Conservation (phyloP, 2,797 vertebrate genomes). For the Characodon lateralis region DNA sequence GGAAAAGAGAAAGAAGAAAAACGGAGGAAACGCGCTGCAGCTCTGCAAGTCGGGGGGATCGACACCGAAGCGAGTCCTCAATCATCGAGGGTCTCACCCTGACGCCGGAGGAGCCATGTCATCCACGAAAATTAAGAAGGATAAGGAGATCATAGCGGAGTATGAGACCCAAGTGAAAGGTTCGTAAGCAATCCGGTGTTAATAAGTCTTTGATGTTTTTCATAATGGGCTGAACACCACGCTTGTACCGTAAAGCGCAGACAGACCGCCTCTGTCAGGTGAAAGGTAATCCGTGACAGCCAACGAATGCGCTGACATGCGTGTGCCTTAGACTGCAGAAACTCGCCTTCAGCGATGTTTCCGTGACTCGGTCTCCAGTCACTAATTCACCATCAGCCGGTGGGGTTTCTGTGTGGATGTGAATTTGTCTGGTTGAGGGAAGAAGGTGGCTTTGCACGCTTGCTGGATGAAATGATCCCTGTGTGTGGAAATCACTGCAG, state of each 20-base stretch:
- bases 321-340: constrained; percentile 8
- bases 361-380: not conserved
- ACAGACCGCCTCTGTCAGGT: constrained; percentile 14
- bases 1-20: not conserved
- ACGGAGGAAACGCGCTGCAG: constrained; percentile 34
- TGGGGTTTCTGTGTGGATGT: constrained; percentile 23
- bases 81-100: constrained; percentile 68
- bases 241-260: not conserved
- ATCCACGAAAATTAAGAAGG: constrained; percentile 93
- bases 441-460: constrained; percentile 42
- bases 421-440: constrained; percentile 23
- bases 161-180: constrained; percentile 99
- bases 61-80: constrained; percentile 47
- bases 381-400: constrained; percentile 4
- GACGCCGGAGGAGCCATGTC: constrained; percentile 85
- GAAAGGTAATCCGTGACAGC: constrained; percentile 53
- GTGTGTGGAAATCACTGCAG: constrained; percentile 55
- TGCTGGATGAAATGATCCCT: constrained; percentile 70
- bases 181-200: constrained; percentile 63
- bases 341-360: not conserved
- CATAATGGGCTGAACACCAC: not conserved
- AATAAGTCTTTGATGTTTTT: constrained; percentile 2
- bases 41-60: constrained; percentile 48
- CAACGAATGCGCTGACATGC: constrained; percentile 25
- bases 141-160: constrained; percentile 97